Percentiles rank a stretch among this genome's conserved stretches.
Evolutionary conservation across 2,113 vertebrate genomes (phyloP).

Genomic region (Casuarius casuarius): DNA sequence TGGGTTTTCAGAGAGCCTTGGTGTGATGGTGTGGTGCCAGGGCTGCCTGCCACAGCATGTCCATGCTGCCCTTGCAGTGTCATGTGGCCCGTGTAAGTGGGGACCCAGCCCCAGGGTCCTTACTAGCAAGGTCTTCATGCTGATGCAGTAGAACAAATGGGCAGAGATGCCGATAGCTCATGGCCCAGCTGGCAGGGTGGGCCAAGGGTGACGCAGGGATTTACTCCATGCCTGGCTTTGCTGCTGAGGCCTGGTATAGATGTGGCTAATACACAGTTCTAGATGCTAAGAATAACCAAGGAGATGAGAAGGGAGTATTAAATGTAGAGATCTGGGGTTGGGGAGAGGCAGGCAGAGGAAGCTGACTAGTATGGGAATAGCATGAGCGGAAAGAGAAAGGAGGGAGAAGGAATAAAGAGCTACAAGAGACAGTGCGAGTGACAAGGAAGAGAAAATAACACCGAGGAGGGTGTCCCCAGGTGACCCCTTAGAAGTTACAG

Average conservation of each 20-base stretch:
- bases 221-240: neutral
- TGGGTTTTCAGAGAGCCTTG: no score
- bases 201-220: neutral
- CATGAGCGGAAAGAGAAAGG: constrained; percentile 13
- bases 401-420: constrained; percentile 6
- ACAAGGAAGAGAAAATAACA: constrained; percentile 14
- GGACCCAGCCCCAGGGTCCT: neutral
- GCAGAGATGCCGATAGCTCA: neutral
- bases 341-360: constrained; percentile 53
- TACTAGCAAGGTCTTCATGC: no score
- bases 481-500: neutral
- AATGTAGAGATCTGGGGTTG: neutral
- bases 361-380: neutral
- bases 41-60: no score
- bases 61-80: neutral
- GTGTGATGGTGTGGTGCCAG: no score
- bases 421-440: neutral
- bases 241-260: neutral
- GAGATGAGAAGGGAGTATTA: constrained; percentile 4
- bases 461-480: neutral
- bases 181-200: no score
- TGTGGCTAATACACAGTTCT: neutral
- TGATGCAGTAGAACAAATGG: no score
- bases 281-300: constrained; percentile 16
- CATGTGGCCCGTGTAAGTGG: neutral